Base-by-base conservation (phyloP, 64 coral and sea anemone species). In the Stichodactyla mertensii region DNA sequence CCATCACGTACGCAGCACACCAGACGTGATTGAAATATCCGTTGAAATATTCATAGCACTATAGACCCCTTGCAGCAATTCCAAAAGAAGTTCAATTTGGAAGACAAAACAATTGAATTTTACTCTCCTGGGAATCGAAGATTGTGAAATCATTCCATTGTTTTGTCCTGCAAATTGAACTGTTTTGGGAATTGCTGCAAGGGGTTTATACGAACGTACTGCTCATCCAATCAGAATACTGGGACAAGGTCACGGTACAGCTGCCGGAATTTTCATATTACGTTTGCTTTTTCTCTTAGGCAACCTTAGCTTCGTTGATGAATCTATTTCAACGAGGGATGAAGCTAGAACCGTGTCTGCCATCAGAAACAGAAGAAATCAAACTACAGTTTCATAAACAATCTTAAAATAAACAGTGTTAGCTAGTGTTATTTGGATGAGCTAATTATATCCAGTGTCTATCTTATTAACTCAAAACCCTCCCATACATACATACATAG, bases 331-430 rank as follows among this genome's bases (percentile, higher is more conserved):
- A 85, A 57, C 55, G 83, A 20, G 57, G 51, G n/a, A 85, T 31
- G 54, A 57, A 85, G 6, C 55, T 55, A 7, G 20, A 85, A 4
- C 83, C 83, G 7, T 61, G 55, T 16, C 16, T 85, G 19, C 83
- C 83, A 20, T 85, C 83, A 85, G 54, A 85, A 18, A 57, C 60
- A 19, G 23, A 74, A 74, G 69, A 74, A 74, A 74, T 74, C 2
- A 74, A 74, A 19, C 24, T 74, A 8, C 69, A 74, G 69, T 18
- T 23, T 22, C 9, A 69, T 5, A 22, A 69, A 61, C 59, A 15
- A 9, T 66, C 62, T 22, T 66, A 13, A 66, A 66, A 66, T n/a
- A 66, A 59, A 12, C 57, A 59, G 57, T 16, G 57, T 59, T 66
- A 74, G 27, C 10, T 27, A 23, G 22, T 74, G 11, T 74, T 74